Evolutionary conservation across 2,113 vertebrate species (phyloP).

Genomic region (Rattus rattus): DNA sequence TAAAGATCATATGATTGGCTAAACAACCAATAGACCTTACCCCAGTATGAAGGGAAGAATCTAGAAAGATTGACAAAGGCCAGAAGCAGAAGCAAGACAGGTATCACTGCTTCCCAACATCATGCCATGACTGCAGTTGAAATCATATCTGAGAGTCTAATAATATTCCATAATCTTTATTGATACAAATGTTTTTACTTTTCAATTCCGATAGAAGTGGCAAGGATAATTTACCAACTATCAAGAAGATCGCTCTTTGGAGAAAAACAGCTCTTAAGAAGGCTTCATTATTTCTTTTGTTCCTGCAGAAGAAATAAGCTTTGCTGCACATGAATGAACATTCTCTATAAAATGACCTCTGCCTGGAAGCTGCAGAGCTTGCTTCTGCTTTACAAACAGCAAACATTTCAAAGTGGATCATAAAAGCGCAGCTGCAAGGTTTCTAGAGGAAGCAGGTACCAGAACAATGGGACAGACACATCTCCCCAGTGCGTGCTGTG

Average conservation of each 20-base stretch:
- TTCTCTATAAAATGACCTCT: conserved; percentile 79
- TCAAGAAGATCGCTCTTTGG: conserved; percentile 61
- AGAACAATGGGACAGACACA: conserved; percentile 59
- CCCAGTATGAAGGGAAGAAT: not conserved
- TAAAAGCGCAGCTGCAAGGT: conserved; percentile 70
- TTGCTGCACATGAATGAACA: conserved; percentile 67
- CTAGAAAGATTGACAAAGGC: not conserved
- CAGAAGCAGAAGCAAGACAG: not conserved
- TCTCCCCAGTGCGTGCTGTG: not conserved
- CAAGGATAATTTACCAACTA: conserved; percentile 59
- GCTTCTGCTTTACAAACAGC: conserved; percentile 65
- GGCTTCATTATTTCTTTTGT: conserved; percentile 78
- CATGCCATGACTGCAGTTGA: not conserved
- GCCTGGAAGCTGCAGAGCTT: conserved; percentile 65
- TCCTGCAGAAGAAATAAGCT: conserved; percentile 73
- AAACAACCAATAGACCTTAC: not conserved
- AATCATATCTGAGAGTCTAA: not conserved
- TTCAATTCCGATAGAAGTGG: conserved; percentile 51
- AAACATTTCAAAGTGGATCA: conserved; percentile 75
- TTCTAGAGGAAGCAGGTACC: conserved; percentile 60
- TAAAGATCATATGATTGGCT: not conserved
- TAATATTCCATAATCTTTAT: conserved; percentile 55
- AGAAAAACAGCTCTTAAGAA: conserved; percentile 74
- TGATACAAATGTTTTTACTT: conserved; percentile 72
- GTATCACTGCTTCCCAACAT: not conserved